phyloP scores from a whole-genome alignment of 2,113 vertebrate genomes.

The Ardeotis arabs region DNA sequence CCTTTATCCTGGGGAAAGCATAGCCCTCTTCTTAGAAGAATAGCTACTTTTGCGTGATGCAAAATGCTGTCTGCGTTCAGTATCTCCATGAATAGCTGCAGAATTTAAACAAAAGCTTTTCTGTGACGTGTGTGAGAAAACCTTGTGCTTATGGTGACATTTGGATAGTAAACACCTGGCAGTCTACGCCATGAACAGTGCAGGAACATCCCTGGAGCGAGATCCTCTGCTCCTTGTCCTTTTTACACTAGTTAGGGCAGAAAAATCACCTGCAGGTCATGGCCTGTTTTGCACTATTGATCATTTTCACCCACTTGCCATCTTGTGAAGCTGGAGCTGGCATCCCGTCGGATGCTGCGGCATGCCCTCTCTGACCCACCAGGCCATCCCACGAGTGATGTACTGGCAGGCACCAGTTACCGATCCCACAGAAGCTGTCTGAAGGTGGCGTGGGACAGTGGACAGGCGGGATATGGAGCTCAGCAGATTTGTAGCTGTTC shows the following conservation, averaged over 20 bases:
- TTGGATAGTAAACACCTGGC: fast-evolving
- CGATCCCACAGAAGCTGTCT: background rate
- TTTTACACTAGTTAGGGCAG: fast-evolving
- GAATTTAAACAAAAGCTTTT: background rate
- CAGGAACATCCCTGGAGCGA: background rate
- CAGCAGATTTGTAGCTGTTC: background rate
- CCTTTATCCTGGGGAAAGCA: background rate
- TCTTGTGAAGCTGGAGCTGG: background rate
- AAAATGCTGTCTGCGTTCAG: background rate
- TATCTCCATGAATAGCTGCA: background rate
- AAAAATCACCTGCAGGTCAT: background rate
- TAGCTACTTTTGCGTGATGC: background rate
- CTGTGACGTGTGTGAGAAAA: background rate
- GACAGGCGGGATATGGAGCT: background rate
- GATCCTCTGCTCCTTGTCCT: background rate
- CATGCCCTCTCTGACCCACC: background rate
- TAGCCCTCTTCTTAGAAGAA: background rate
- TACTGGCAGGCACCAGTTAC: background rate
- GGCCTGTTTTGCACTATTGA: background rate
- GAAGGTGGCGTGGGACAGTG: background rate
- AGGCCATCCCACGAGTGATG: fast-evolving
- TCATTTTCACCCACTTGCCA: background rate
- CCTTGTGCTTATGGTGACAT: background rate
- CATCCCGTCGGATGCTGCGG: background rate
- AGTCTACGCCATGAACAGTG: background rate